phyloP scores from a whole-genome alignment of 2,797 vertebrate genomes.

The Brachyalestes nurse region DNA sequence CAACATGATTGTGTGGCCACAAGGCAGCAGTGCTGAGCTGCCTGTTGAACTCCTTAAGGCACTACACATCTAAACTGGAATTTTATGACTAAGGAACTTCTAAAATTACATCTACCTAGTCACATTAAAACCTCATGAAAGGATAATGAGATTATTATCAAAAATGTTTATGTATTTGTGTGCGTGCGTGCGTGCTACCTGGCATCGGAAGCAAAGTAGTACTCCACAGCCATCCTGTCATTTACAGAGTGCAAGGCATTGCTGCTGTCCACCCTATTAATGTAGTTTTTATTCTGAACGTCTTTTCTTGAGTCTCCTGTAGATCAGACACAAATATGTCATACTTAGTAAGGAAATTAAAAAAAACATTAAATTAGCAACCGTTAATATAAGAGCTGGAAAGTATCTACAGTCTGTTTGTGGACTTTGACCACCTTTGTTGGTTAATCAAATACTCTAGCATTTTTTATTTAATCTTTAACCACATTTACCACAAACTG shows the following conservation, averaged over 20 bases:
- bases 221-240: constrained; percentile 86
- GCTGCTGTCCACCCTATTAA: constrained; percentile 76
- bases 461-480: not conserved
- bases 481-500: no score
- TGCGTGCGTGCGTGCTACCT: constrained; percentile 76
- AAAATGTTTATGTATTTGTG: not conserved
- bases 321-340: not conserved
- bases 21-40: constrained; percentile 42
- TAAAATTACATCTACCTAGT: not conserved
- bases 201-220: constrained; percentile 95
- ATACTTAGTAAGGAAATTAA: not conserved
- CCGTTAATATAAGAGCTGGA: not conserved
- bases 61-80: not conserved
- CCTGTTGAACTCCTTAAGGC: not conserved
- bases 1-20: constrained; percentile 38
- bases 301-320: constrained; percentile 69
- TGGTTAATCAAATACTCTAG: not conserved
- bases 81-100: not conserved
- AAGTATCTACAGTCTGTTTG: not conserved
- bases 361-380: not conserved
- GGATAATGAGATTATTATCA: not conserved
- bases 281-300: constrained; percentile 72
- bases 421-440: not conserved
- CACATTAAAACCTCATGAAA: not conserved
- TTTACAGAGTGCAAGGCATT: constrained; percentile 83